Evolutionary conservation across 2,888 invertebrate species (phyloP), one percentile per base, ranked within the genome.

Genomic region (Diadromus collaris): DNA sequence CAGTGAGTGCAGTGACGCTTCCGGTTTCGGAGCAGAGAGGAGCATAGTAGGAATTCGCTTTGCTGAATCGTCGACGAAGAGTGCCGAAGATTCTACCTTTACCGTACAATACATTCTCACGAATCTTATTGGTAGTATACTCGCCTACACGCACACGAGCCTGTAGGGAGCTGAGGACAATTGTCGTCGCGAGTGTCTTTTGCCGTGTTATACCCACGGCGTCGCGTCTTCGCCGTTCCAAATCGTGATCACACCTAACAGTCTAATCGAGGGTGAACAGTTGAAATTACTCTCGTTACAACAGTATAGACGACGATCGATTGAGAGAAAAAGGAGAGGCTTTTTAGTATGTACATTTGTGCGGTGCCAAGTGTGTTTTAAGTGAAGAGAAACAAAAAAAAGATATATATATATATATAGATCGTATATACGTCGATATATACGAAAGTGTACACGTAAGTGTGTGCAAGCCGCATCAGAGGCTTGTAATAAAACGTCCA

Each of bases 371-470:
- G 85, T 87, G 87, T 88, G 85, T 87, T 86, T 84, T 78, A 71
- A 86, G 88, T 87, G 87, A 86, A 86, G 79, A 85, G 73, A 80
- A 19, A 51, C 21, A 51, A 51, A 51, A 76, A 65, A 79, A 58
- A 48, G 77, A 85, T 61, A 72, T 68, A 78, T 68, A 67, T 71
- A 65, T 70, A 51, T 58, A 69, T 71, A 71, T 46, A 60, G 34
- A 61, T 29, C 41, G 67, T 61, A 79, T 64, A 76, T 46, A 84
- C 77, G 86, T 86, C 85, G 86, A 85, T 77, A 76, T 76, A 84
- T 82, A 86, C 85, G 82, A 86, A 87, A 51, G 51, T 87, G 88
- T 87, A 85, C 88, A 89, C 88, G 88, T 88, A 88, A 88, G 89
- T 88, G 88, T 88, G 87, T 85, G 85, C 87, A 85, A 87, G 88